A percentile compares a stretch with the other conserved stretches of the same genome.
Conservation (phyloP, 2,113 vertebrate genomes). For the Rattus norvegicus region GRCr8 NC_086028.1:96075001-96075500, state of each 20-base stretch:
- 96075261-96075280: not conserved
- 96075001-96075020: not conserved
- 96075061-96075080: not conserved
- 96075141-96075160: not conserved
- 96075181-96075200: not conserved
- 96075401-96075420: not conserved
- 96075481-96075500: not conserved
- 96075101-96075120: not conserved
- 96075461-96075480: not conserved
- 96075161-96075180: not conserved
- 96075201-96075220: not conserved
- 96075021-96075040: too few species aligned
- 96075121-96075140: not conserved
- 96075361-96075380: too few species aligned
- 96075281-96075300: not conserved
- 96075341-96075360: not conserved
- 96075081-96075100: not conserved
- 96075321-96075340: not conserved
- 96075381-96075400: not conserved
- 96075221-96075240: not conserved
- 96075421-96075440: not conserved
- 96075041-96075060: not conserved
- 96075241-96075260: not conserved
- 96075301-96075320: not conserved
- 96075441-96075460: not conserved